Base-by-base conservation (phyloP, 2,888 invertebrate species). In the Rotaria macrura region DNA sequence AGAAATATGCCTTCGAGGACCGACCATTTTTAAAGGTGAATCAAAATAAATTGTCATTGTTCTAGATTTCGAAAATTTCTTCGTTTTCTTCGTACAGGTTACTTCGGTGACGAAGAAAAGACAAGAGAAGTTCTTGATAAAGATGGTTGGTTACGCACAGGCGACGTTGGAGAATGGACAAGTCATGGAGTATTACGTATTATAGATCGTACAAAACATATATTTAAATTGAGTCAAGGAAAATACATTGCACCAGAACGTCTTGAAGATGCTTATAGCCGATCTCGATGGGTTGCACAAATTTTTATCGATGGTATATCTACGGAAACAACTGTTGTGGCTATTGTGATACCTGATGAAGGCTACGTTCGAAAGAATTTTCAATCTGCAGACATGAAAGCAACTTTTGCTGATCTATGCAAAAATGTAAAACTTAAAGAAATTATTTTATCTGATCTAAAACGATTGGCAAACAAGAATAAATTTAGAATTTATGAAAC, bases 321-420 rank as follows among this genome's bases (percentile, higher is more conserved):
- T 40, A 65, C n/a, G 17, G 84, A 86, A 90, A 88, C 96, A 86
- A 96, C 95, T 92, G 93, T 97, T 88, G 95, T 99, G 86, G 98
- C 95, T 54, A 93, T 99, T 85, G 94, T 97, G 86, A 96, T 98
- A 86, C 98, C 98, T 29, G 96, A 98, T 90, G 95, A 96, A 79
- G 96, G 96, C 89, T 94, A 95, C 72, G 93, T 97, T 47, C 85
- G 85, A 47, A 87, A 86, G 23, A 88, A 88, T 88, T 89, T 89
- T 23, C 92, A 93, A 74, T 95, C 95, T 90, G 94, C 95, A 89
- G 94, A 96, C 89, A 93, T 94, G 84, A 95, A 96, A 34, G 47
- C 54, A 34, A 23, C 65, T 29, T 65, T 84, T 49, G 55, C 38
- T 29, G 84, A 86, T 29, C 34, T 86, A 25, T 86, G 86, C n/a